phyloP scores from a whole-genome alignment of 2,888 invertebrate genomes.

The Ecliptopera silaceata region DNA sequence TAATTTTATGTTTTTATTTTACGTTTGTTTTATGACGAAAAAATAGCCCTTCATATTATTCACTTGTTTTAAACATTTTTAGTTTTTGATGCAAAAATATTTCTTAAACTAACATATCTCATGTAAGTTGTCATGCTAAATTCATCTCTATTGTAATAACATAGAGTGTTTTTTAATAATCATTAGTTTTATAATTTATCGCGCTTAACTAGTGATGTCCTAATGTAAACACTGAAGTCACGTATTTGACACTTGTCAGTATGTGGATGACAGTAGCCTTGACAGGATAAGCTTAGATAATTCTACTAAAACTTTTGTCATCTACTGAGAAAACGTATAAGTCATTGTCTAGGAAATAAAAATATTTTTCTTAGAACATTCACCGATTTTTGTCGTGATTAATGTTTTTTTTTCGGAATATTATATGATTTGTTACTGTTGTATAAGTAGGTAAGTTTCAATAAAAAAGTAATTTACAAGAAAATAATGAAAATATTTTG shows the following conservation, averaged over 20 bases:
- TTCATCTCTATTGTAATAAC: neutral
- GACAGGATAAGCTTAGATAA: conserved; percentile 72
- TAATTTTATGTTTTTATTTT: conserved; percentile 54
- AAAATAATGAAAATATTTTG: conserved; percentile 36
- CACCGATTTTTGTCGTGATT: conserved; percentile 21
- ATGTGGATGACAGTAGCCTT: conserved; percentile 59
- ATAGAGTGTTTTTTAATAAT: neutral
- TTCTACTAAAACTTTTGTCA: conserved; percentile 53
- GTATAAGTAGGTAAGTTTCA: neutral
- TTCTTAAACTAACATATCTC: neutral
- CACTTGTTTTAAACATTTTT: neutral
- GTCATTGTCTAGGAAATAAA: conserved; percentile 58
- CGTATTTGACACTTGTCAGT: conserved; percentile 68
- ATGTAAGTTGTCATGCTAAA: neutral
- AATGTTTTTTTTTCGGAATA: conserved; percentile 26
- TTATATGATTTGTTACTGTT: conserved; percentile 18
- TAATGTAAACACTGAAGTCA: conserved; percentile 64
- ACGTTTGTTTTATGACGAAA: conserved; percentile 2
- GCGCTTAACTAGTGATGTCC: conserved; percentile 51
- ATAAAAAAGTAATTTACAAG: neutral
- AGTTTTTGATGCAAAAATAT: neutral
- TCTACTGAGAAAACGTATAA: conserved; percentile 54
- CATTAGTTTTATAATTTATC: conserved; percentile 35
- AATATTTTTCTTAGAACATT: conserved; percentile 40
- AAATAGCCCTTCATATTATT: neutral